Evolutionary conservation across 30 jellyfish, hydroid and myxozoan genomes (phyloP).

Genomic region (Cassiopea xamachana): DNA sequence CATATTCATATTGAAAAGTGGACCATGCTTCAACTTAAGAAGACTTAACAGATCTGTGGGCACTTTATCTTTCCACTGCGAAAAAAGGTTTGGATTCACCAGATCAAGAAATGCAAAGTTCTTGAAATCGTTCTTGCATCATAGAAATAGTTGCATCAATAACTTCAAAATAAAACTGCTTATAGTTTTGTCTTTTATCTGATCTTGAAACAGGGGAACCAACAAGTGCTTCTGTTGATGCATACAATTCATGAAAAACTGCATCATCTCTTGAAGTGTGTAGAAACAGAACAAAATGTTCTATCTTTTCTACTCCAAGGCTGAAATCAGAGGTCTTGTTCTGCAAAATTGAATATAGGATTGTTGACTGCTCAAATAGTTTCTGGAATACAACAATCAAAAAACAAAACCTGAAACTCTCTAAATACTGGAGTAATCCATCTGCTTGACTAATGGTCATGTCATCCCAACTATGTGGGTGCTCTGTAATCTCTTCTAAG

Average conservation of each 20-base stretch:
- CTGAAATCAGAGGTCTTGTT: slow-evolving; percentile 45
- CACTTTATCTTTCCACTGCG: not conserved
- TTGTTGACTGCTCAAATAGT: slow-evolving; percentile 34
- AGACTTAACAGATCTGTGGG: slow-evolving; percentile 8
- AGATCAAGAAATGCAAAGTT: slow-evolving; percentile 33
- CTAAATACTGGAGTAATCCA: slow-evolving; percentile 48
- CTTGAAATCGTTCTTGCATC: slow-evolving; percentile 30
- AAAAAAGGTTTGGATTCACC: slow-evolving; percentile 23
- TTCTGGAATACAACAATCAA: slow-evolving; percentile 24
- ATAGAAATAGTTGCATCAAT: slow-evolving; percentile 26
- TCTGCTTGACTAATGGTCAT: slow-evolving; percentile 34
- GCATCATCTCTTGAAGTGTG: not conserved
- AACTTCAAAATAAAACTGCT: slow-evolving; percentile 38
- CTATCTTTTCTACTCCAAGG: slow-evolving; percentile 22
- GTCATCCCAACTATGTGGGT: slow-evolving; percentile 60
- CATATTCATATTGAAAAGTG: not conserved
- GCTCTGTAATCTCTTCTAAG: slow-evolving; percentile 11
- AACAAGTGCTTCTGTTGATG: not conserved
- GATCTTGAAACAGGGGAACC: slow-evolving; percentile 23
- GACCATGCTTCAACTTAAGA: slow-evolving; percentile 23
- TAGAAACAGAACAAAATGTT: not conserved
- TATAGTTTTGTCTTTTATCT: slow-evolving; percentile 3
- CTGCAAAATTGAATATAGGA: slow-evolving; percentile 37
- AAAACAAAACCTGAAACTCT: slow-evolving; percentile 53
- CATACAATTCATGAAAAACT: not conserved